phyloP scores from a whole-genome alignment of 2,797 vertebrate species.

The Mycteria americana region DNA sequence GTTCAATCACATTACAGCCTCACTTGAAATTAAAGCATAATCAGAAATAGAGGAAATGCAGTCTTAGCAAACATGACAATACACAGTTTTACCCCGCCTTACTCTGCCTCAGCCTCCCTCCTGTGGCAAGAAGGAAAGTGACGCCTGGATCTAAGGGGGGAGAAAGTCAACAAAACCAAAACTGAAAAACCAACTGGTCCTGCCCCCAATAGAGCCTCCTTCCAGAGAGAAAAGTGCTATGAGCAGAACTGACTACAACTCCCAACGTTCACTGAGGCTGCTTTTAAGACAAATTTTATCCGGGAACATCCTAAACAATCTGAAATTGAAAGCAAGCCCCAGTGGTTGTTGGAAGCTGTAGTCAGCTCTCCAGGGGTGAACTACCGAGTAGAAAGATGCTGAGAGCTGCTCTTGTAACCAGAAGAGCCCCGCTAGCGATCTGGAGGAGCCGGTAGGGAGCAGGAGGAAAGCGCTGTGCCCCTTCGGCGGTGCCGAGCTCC shows the following conservation, averaged over 20 bases:
- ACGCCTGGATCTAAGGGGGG: not conserved
- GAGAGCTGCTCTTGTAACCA: not conserved
- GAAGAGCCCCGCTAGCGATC: not conserved
- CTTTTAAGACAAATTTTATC: not conserved
- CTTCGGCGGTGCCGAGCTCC: not conserved
- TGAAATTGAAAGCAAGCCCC: constrained; percentile 34
- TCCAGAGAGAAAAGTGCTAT: not conserved
- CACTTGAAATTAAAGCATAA: not conserved
- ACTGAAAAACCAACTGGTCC: not conserved
- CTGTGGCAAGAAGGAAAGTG: not conserved
- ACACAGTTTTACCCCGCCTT: not conserved
- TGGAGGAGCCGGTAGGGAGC: not conserved
- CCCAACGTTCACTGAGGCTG: not conserved
- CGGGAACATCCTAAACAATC: not conserved
- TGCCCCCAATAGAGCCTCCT: not conserved
- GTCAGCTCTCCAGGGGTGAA: not conserved
- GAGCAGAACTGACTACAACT: constrained; percentile 13
- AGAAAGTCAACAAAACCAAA: not conserved
- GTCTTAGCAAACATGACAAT: not conserved
- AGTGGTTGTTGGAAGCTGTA: constrained; percentile 50
- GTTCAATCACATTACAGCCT: not conserved
- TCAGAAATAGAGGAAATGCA: not conserved
- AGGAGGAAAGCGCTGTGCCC: not conserved
- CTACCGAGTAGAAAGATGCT: not conserved
- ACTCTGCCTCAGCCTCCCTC: not conserved